These are phyloP conservation scores for Xestia ashworthii DNA, from an alignment of 2,888 invertebrate genomes.

Conservation along the genomic window DNA sequence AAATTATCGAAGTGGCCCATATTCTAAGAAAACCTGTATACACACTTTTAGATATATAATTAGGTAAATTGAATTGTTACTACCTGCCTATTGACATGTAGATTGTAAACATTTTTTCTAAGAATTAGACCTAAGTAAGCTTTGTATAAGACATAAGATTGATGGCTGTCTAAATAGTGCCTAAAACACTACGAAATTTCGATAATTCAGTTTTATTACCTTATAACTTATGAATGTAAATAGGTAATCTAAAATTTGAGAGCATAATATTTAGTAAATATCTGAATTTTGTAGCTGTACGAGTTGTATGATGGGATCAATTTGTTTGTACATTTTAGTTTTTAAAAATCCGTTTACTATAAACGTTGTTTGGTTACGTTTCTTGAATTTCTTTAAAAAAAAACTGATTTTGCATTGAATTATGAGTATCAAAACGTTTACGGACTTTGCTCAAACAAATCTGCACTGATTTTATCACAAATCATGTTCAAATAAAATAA, in stretches of 20 bases:
- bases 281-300: slow-evolving; percentile 81
- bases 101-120: slow-evolving; percentile 85
- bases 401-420: slow-evolving; percentile 32
- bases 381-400: slow-evolving; percentile 17
- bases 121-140: slow-evolving; percentile 83
- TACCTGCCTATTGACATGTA: slow-evolving; percentile 90
- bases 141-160: slow-evolving; percentile 90
- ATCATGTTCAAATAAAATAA: slow-evolving; percentile 24
- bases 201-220: slow-evolving; percentile 89
- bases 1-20: slow-evolving; percentile 49
- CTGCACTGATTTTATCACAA: slow-evolving; percentile 20
- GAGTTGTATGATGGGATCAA: slow-evolving; percentile 87
- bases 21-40: slow-evolving; percentile 69
- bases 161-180: slow-evolving; percentile 91
- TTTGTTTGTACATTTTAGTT: slow-evolving; percentile 79
- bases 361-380: slow-evolving; percentile 31
- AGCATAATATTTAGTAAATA: slow-evolving; percentile 81
- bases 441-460: slow-evolving; percentile 59
- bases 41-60: slow-evolving; percentile 79
- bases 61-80: slow-evolving; percentile 85
- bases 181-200: slow-evolving; percentile 91
- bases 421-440: slow-evolving; percentile 38
- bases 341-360: slow-evolving; percentile 56
- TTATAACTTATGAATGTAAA: slow-evolving; percentile 86
- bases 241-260: slow-evolving; percentile 79